Evolutionary conservation across 2,797 vertebrate species (phyloP).

Genomic region (Buphagus erythrorhynchus): DNA sequence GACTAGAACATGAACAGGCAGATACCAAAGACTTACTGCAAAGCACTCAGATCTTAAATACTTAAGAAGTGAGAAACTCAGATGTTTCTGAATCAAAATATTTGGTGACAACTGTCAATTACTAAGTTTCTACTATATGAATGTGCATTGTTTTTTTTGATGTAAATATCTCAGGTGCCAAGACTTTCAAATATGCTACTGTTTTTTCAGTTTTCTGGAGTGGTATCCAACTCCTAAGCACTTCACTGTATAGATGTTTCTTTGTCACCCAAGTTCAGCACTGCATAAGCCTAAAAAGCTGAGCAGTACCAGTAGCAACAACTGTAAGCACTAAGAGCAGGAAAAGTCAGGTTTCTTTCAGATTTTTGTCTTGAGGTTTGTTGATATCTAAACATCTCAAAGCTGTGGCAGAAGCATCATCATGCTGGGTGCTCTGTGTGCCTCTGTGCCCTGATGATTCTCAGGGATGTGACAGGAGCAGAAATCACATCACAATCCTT

Average conservation of each 20-base stretch:
- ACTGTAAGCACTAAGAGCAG: not conserved
- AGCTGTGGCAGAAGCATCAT: not conserved
- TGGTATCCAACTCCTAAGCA: not conserved
- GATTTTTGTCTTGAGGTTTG: not conserved
- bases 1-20: not conserved
- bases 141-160: not conserved
- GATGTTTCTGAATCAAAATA: not conserved
- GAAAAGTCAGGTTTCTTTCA: not conserved
- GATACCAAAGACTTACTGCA: not conserved
- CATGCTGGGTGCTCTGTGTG: fast-evolving
- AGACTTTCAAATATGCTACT: not conserved
- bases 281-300: not conserved
- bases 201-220: not conserved
- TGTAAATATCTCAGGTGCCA: not conserved
- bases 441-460: not conserved
- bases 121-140: not conserved
- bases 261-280: not conserved
- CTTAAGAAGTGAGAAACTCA: not conserved
- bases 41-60: not conserved
- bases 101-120: not conserved
- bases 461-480: fast-evolving
- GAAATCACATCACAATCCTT: not conserved
- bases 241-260: not conserved
- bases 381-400: not conserved
- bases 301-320: not conserved